These are phyloP conservation scores for Pelusios castaneus DNA, from an alignment of 2,113 vertebrate genomes.

Conservation along the genomic window DNA sequence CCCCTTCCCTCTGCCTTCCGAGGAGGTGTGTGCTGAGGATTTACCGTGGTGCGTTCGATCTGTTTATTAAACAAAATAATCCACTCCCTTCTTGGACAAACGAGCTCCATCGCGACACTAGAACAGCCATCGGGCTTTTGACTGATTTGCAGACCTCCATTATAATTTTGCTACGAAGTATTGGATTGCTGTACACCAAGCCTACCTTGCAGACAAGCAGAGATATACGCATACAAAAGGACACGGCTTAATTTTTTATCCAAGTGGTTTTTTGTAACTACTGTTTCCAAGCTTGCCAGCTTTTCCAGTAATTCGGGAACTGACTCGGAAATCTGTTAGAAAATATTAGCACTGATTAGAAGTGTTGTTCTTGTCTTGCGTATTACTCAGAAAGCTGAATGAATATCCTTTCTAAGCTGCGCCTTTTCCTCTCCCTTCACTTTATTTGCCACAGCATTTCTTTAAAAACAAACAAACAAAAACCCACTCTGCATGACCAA, in stretches of 20 bases:
- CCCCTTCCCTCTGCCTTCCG: background rate
- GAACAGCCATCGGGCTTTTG: background rate
- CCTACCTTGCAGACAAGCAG: background rate
- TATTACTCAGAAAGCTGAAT: background rate
- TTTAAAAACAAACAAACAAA: background rate
- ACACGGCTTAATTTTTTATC: background rate
- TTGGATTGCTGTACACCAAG: background rate
- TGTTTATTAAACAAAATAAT: background rate
- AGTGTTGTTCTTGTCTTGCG: background rate
- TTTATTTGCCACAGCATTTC: background rate
- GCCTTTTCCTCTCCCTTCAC: background rate
- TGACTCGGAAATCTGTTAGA: background rate
- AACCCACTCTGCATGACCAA: background rate
- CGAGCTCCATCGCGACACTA: background rate
- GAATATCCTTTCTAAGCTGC: background rate
- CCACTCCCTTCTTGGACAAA: background rate
- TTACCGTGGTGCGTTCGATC: background rate
- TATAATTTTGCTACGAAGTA: background rate
- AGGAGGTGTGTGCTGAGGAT: background rate
- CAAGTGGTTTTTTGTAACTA: background rate
- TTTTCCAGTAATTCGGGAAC: background rate
- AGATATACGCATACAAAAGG: background rate
- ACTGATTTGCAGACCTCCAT: background rate
- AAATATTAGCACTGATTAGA: background rate
- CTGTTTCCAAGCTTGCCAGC: background rate